Conservation (phyloP, 1,140 invertebrate species). For the Charaxes varanes region DNA sequence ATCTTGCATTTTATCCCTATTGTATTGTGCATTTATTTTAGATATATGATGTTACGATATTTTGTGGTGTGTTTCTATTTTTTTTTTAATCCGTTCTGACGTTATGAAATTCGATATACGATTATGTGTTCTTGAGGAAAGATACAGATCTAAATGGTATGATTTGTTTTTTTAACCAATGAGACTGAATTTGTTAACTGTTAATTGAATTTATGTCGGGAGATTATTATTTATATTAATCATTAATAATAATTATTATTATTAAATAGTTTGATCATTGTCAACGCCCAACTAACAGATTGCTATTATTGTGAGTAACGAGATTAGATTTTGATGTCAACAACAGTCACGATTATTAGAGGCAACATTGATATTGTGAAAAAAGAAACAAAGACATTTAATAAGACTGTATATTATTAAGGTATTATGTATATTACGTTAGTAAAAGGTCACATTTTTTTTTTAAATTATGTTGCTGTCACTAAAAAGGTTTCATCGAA, state of each 20-base stretch:
- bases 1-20: too few relatives aligned
- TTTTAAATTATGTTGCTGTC: too few relatives aligned
- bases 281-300: too few relatives aligned
- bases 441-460: too few relatives aligned
- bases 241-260: constrained; percentile 19
- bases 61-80: constrained; percentile 8
- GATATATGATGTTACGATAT: constrained; percentile 10
- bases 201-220: constrained; percentile 45
- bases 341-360: too few relatives aligned
- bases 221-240: constrained; percentile 63
- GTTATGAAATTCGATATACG: constrained; percentile 8
- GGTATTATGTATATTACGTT: too few relatives aligned
- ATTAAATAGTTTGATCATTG: neutral
- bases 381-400: too few relatives aligned
- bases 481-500: too few relatives aligned
- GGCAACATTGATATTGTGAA: too few relatives aligned
- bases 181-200: constrained; percentile 69
- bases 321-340: too few relatives aligned
- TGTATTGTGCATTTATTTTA: constrained; percentile 28
- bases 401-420: too few relatives aligned
- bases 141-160: constrained; percentile 37
- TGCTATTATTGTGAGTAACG: too few relatives aligned
- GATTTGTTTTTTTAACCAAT: constrained; percentile 56
- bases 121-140: constrained; percentile 51
- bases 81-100: constrained; percentile 11